phyloP scores from a whole-genome alignment of 2,888 invertebrate genomes.

The Hirtodrosophila trivittata region DNA sequence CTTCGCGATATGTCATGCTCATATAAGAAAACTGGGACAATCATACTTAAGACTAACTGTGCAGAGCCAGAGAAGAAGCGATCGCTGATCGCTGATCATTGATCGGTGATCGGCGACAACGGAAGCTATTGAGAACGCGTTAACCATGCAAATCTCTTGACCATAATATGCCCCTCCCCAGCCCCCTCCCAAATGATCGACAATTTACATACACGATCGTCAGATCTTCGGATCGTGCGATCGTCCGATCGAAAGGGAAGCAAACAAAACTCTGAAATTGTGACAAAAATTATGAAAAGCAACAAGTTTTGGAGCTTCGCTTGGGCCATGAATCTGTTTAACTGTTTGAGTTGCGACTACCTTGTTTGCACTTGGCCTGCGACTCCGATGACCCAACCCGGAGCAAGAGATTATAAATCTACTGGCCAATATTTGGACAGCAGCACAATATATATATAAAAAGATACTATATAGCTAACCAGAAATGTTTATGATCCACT shows the following conservation, averaged over 20 bases:
- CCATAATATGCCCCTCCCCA: constrained; percentile 17
- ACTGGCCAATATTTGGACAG: constrained; percentile 44
- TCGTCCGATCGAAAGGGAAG: constrained; percentile 31
- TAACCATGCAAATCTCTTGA: constrained; percentile 48
- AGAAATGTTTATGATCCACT: constrained; percentile 38
- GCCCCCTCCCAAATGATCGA: constrained; percentile 27
- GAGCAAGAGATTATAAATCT: constrained; percentile 16
- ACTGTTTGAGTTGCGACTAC: constrained; percentile 16
- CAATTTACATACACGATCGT: constrained; percentile 60
- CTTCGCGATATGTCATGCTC: constrained; percentile 5
- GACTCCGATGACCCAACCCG: constrained; percentile 4
- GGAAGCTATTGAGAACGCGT: constrained; percentile 59
- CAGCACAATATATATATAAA: background rate
- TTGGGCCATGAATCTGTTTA: constrained; percentile 65
- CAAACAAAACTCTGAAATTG: constrained; percentile 38
- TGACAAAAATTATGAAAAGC: constrained; percentile 45
- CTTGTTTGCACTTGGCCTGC: constrained; percentile 53
- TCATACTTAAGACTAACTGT: constrained; percentile 15
- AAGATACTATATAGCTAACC: constrained; percentile 23
- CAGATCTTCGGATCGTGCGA: constrained; percentile 24
- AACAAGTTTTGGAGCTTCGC: constrained; percentile 65
- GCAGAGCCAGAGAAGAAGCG: constrained; percentile 24
- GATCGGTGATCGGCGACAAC: constrained; percentile 30
- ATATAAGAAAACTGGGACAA: constrained; percentile 39
- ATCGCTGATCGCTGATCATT: background rate